phyloP scores from a whole-genome alignment of 2,113 vertebrate species.

The Typhlomys cinereus region DNA sequence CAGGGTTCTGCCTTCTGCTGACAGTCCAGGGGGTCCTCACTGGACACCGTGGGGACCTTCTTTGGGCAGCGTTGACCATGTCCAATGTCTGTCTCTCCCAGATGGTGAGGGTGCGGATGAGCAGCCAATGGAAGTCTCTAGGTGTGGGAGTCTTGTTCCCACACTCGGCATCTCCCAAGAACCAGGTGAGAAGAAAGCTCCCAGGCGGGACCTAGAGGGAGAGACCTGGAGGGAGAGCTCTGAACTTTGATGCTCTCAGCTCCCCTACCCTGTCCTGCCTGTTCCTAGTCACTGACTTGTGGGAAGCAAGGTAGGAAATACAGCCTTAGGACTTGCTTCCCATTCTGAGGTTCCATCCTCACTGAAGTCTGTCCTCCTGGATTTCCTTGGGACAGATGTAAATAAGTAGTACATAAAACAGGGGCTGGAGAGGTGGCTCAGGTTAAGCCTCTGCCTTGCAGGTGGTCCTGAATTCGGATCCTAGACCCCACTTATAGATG shows the following conservation, averaged over 20 bases:
- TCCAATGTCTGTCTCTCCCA: background rate
- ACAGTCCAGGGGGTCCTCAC: background rate
- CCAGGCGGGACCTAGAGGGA: background rate
- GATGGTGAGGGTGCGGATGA: slow-evolving; percentile 2
- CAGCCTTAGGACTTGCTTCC: background rate
- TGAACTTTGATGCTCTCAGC: accelerated
- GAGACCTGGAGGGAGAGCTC: background rate
- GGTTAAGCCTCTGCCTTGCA: background rate
- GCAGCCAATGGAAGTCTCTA: slow-evolving; percentile 30
- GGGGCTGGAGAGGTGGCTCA: background rate
- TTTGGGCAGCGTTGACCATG: background rate
- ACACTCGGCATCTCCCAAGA: slow-evolving; percentile 62
- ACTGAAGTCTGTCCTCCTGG: background rate
- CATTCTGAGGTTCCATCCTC: background rate
- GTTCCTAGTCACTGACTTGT: background rate
- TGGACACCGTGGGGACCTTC: background rate
- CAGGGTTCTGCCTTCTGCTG: background rate
- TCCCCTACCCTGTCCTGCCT: background rate
- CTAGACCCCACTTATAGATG: no score
- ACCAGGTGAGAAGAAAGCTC: slow-evolving; percentile 71
- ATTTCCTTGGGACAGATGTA: background rate
- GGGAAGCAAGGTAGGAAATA: background rate
- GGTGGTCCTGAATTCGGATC: no score
- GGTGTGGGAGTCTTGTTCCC: background rate
- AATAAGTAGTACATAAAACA: background rate